Evolutionary conservation across 2,797 vertebrate genomes (phyloP).

Genomic region (Nannoperca obscura): DNA sequence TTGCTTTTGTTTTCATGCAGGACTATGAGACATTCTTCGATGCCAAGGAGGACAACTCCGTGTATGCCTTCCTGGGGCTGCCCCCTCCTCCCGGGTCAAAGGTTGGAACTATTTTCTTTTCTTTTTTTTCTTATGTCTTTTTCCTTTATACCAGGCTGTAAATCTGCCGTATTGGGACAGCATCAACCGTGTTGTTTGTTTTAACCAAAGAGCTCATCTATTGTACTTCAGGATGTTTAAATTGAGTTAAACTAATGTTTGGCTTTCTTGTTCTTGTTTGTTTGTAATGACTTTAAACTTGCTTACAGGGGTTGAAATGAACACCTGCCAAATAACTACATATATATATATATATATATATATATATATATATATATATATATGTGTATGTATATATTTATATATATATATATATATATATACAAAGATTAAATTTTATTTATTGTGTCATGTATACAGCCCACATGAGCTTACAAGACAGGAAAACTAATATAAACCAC

Average conservation of each 20-base stretch:
- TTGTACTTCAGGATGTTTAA: neutral
- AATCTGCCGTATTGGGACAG: neutral
- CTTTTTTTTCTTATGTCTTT: too few species aligned
- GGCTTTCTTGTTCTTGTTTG: too few species aligned
- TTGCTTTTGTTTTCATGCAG: slow-evolving; percentile 76
- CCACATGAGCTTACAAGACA: neutral
- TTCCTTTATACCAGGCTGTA: neutral
- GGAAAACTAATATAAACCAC: slow-evolving; percentile 7
- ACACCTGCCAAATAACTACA: neutral
- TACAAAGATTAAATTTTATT: neutral
- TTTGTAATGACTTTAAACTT: neutral
- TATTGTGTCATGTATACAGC: slow-evolving; percentile 2
- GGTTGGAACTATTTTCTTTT: too few species aligned
- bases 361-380: too few species aligned
- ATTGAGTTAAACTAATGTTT: fast-evolving
- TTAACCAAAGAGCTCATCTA: neutral
- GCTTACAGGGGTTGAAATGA: neutral
- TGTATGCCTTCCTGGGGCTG: slow-evolving; percentile 94
- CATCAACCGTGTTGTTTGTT: neutral
- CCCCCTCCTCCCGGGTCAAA: slow-evolving; percentile 93
- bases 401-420: too few species aligned
- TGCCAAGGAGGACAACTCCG: slow-evolving; percentile 96
- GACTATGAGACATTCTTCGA: slow-evolving; percentile 99
- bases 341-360: neutral
- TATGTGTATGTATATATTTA: too few species aligned